A percentile compares a stretch with the other conserved stretches of the same genome.
These are phyloP conservation scores for Euura lappo DNA, from an alignment of 1,140 invertebrate species.

Conservation along the genomic window DNA sequence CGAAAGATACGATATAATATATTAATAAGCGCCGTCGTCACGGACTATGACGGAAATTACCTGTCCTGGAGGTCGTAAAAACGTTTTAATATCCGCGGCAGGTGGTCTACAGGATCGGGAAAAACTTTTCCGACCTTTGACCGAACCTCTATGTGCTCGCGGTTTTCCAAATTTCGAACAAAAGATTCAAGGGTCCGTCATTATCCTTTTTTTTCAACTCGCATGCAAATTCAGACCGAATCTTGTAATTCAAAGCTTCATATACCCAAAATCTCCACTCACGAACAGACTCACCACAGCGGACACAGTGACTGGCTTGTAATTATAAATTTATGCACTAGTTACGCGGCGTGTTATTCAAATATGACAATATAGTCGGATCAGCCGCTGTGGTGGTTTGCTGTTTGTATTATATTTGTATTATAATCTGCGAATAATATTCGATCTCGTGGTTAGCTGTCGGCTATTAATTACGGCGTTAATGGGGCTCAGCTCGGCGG, in stretches of 20 bases:
- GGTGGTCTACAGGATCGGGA: background rate
- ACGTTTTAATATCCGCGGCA: background rate
- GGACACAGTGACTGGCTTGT: conserved; percentile 45
- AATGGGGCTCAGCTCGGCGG: conserved; percentile 35
- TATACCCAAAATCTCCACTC: background rate
- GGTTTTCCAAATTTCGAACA: background rate
- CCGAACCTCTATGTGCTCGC: background rate
- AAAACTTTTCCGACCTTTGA: background rate
- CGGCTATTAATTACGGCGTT: conserved; percentile 51
- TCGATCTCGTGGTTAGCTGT: conserved; percentile 23
- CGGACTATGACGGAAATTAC: conserved; percentile 6
- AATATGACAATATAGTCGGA: conserved; percentile 53
- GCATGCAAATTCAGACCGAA: background rate
- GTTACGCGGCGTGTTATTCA: conserved; percentile 55
- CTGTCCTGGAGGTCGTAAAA: conserved; percentile 6
- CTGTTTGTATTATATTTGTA: background rate
- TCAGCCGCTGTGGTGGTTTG: no score
- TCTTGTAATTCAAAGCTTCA: background rate
- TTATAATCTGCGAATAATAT: conserved; percentile 35
- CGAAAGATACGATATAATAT: conserved; percentile 41
- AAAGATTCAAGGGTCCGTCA: background rate
- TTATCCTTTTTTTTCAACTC: background rate
- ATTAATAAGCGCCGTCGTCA: conserved; percentile 38
- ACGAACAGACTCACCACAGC: background rate
- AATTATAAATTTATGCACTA: conserved; percentile 61